phyloP scores from a whole-genome alignment of 2,888 invertebrate genomes.

The Esperia sulphurella region DNA sequence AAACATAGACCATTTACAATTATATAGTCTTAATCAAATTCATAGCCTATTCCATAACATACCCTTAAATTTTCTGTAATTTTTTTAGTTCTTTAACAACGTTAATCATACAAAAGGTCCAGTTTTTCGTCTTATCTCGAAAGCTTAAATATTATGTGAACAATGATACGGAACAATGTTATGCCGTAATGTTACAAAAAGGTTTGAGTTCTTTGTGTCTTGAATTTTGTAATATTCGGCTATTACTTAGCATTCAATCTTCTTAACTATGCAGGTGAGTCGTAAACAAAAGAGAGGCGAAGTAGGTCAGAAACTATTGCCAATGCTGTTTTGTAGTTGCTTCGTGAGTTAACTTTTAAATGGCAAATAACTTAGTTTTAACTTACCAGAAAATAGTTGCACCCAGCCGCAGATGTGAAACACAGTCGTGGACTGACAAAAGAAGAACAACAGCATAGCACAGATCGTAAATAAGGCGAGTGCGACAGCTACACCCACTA shows the following conservation, averaged over 20 bases:
- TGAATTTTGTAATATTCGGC: background rate
- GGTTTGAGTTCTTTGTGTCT: background rate
- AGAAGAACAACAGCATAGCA: conserved; percentile 94
- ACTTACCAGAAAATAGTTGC: conserved; percentile 96
- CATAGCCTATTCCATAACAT: no score
- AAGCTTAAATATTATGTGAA: no score
- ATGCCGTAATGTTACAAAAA: background rate
- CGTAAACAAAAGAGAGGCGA: background rate
- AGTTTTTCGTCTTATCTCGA: no score
- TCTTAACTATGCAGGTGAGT: background rate
- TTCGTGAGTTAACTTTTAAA: conserved; percentile 2
- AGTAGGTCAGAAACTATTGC: background rate
- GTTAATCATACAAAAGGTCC: no score
- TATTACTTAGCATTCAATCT: background rate
- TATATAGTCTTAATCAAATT: no score
- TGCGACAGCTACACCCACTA: conserved; percentile 91
- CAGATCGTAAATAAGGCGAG: conserved; percentile 92
- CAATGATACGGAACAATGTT: no score
- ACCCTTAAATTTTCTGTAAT: no score
- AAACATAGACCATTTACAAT: no score
- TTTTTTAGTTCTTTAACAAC: no score
- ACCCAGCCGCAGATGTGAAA: conserved; percentile 97
- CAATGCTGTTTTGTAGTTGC: background rate
- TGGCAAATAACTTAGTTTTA: background rate
- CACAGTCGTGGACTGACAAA: conserved; percentile 94